These are phyloP conservation scores for Dolichotis patagonum DNA, from an alignment of 2,113 vertebrate genomes.

Conservation along the genomic window DNA sequence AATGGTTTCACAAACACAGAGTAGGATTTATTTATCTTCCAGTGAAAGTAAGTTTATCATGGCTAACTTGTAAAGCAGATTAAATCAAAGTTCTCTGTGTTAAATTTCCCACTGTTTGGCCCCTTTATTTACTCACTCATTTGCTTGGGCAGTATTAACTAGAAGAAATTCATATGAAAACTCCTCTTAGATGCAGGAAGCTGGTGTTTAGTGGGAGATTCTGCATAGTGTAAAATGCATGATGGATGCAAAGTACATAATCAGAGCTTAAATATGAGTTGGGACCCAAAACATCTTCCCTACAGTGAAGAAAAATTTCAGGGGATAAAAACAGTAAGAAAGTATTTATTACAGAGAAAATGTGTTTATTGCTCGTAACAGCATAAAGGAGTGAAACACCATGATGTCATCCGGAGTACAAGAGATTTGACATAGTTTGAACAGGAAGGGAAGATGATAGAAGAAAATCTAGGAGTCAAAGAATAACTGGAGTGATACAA, in stretches of 20 bases:
- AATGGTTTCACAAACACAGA: background rate
- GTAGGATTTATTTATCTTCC: background rate
- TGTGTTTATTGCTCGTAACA: background rate
- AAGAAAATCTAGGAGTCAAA: background rate
- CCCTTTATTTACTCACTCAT: background rate
- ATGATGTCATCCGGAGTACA: background rate
- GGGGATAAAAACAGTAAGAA: background rate
- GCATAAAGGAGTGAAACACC: background rate
- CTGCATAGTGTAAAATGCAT: background rate
- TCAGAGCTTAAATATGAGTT: background rate
- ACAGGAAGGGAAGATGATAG: background rate
- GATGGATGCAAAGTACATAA: background rate
- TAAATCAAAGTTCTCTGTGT: background rate
- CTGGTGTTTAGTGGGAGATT: background rate
- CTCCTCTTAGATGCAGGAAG: background rate
- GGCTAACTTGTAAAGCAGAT: background rate
- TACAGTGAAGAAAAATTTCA: background rate
- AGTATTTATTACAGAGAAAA: slow-evolving; percentile 9
- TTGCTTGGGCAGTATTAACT: background rate
- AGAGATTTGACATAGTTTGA: background rate
- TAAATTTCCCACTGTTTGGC: background rate
- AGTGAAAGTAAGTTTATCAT: background rate
- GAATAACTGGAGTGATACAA: background rate
- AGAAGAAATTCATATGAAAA: background rate
- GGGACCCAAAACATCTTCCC: background rate